These are phyloP conservation scores for Danio jaintianensis DNA, from an alignment of 2,797 vertebrate species.

Conservation along the genomic window DNA sequence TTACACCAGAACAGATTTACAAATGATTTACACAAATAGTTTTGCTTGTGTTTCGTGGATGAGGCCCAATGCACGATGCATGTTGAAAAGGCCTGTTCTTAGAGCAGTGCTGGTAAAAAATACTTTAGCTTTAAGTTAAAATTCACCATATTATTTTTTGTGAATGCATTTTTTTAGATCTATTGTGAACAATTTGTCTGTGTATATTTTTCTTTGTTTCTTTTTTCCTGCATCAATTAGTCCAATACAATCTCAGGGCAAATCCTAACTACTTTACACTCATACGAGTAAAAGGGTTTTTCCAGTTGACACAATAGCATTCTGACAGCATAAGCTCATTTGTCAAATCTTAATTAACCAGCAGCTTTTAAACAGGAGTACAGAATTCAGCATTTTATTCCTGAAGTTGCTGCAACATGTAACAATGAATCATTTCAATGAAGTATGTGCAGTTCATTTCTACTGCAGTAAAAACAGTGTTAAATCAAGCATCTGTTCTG, in stretches of 20 bases:
- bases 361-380: neutral
- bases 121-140: neutral
- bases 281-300: neutral
- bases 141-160: neutral
- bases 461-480: neutral
- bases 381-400: neutral
- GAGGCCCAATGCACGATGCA: neutral
- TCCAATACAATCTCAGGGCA: no score
- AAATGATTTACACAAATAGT: no score
- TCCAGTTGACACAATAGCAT: neutral
- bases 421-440: conserved; percentile 1
- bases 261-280: neutral
- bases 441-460: no score
- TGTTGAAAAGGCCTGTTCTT: neutral
- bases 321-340: neutral
- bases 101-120: neutral
- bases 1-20: no score
- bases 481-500: neutral
- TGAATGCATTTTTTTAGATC: no score
- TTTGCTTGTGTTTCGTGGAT: no score
- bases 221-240: no score
- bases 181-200: neutral
- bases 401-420: neutral
- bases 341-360: neutral
- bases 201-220: neutral